A percentile compares a stretch with the other conserved stretches of the same genome.
phyloP scores from a whole-genome alignment of 2,888 invertebrate genomes.

The Lasioglossum lativentre region DNA sequence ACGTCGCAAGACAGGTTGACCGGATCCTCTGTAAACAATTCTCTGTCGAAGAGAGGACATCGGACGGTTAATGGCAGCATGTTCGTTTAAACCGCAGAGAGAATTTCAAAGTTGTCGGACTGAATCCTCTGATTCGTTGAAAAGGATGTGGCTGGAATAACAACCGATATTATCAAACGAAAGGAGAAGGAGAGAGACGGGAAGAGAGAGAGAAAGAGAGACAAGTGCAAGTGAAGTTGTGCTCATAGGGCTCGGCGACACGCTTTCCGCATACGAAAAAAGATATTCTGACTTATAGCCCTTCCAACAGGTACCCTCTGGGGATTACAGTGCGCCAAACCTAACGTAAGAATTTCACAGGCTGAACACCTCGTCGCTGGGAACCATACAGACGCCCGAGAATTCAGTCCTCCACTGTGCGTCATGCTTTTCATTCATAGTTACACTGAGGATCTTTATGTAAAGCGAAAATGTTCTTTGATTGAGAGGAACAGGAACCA shows the following conservation, averaged over 20 bases:
- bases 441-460: background rate
- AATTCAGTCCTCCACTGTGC: background rate
- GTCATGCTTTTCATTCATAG: background rate
- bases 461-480: background rate
- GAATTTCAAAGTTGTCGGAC: constrained; percentile 78
- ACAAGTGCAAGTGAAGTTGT: constrained; percentile 25
- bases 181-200: constrained; percentile 1
- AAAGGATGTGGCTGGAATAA: constrained; percentile 80
- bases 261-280: constrained; percentile 78
- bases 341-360: constrained; percentile 49
- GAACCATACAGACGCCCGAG: background rate
- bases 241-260: constrained; percentile 64
- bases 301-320: constrained; percentile 42
- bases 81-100: constrained; percentile 64
- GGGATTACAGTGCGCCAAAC: constrained; percentile 54
- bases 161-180: constrained; percentile 69
- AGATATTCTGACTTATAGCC: constrained; percentile 71
- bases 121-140: constrained; percentile 78
- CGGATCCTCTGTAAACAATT: constrained; percentile 55
- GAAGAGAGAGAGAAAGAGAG: constrained; percentile 1
- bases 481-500: background rate
- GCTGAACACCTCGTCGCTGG: background rate
- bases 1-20: constrained; percentile 19
- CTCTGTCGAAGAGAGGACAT: constrained; percentile 42
- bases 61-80: constrained; percentile 63